Evolutionary conservation across 2,113 vertebrate genomes (phyloP).

Genomic region (Acinonyx jubatus): DNA sequence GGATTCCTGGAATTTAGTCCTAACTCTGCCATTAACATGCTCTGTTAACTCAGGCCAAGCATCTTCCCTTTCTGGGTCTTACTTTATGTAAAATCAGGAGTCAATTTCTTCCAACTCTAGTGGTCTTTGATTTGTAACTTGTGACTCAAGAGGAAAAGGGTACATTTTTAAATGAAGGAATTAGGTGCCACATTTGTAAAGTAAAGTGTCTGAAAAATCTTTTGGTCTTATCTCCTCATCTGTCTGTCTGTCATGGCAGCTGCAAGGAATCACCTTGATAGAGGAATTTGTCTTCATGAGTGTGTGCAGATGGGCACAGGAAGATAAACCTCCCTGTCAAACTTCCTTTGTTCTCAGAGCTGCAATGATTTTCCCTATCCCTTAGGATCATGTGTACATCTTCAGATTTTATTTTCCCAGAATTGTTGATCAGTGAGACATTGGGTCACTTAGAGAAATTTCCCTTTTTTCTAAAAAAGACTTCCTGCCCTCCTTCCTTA

Average conservation of each 20-base stretch:
- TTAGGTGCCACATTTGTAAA: background rate
- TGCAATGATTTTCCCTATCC: background rate
- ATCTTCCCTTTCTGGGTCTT: background rate
- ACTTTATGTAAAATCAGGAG: background rate
- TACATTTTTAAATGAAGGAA: background rate
- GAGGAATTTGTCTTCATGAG: slow-evolving; percentile 14
- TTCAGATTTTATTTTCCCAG: background rate
- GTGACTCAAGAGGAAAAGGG: background rate
- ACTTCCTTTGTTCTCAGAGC: background rate
- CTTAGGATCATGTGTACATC: background rate
- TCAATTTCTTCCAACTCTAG: background rate
- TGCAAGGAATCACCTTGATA: background rate
- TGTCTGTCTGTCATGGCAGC: background rate
- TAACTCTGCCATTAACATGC: background rate
- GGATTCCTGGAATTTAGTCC: background rate
- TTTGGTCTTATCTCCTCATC: background rate
- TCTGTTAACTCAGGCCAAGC: background rate
- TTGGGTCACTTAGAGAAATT: background rate
- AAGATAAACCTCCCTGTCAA: background rate
- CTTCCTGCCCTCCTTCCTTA: too few relatives aligned
- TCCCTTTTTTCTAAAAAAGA: background rate
- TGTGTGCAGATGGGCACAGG: background rate
- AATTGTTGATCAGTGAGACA: background rate
- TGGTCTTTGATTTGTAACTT: background rate
- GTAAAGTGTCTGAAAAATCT: background rate